Percentiles rank a stretch among this genome's conserved stretches.
Evolutionary conservation across 1,140 invertebrate species (phyloP).

Genomic region (Amyelois transitella): DNA sequence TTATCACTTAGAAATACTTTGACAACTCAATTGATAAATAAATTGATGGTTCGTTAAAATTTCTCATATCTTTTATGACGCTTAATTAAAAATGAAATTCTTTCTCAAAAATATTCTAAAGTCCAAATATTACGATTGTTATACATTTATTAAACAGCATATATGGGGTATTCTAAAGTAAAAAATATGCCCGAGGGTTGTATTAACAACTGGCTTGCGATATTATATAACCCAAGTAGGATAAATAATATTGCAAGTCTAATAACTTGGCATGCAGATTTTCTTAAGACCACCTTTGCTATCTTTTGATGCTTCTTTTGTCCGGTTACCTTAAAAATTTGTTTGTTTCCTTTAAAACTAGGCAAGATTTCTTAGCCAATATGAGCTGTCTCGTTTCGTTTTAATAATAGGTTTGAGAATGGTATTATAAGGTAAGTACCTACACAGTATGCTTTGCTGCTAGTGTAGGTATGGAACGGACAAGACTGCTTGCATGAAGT

Average conservation of each 20-base stretch:
- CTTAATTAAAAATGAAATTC: not conserved
- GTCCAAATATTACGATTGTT: not conserved
- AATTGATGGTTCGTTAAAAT: not conserved
- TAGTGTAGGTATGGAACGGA: conserved; percentile 17
- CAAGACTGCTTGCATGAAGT: conserved; percentile 29
- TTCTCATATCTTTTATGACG: not conserved
- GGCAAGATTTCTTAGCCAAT: not conserved
- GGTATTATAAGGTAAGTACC: conserved; percentile 4
- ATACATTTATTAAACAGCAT: no score
- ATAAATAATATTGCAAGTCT: no score
- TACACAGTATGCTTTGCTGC: not conserved
- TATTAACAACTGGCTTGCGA: no score
- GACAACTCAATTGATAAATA: not conserved
- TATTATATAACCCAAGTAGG: no score
- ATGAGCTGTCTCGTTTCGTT: conserved; percentile 3
- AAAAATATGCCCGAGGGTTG: no score
- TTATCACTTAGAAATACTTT: conserved; percentile 34
- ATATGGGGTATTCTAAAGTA: no score
- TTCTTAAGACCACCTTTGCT: not conserved
- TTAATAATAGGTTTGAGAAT: conserved; percentile 7
- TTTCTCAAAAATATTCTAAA: not conserved
- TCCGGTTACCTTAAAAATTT: not conserved
- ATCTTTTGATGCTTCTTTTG: not conserved
- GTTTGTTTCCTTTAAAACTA: not conserved
- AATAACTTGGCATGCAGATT: no score